Base-by-base conservation (phyloP, 2,113 vertebrate species). In the Tupaia chinensis region DNA sequence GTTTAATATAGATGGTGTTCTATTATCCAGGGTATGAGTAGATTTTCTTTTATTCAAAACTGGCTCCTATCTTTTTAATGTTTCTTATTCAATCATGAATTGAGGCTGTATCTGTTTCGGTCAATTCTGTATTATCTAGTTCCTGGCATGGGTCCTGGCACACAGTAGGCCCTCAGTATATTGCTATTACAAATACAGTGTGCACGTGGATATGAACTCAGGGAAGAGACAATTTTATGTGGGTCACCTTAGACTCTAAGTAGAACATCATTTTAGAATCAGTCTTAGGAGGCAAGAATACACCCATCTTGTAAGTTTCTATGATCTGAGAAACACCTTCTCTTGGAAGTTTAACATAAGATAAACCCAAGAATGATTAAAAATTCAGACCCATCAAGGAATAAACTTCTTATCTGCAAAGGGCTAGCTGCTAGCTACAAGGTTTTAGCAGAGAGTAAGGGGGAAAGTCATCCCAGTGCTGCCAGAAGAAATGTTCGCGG, bases 191-290 rank as follows among this genome's bases (percentile, higher is more conserved):
- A 94, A 84, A 74, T 20, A 56, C 32, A 25, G 54, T 70, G 8
- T 27, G 22, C 17, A 13, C 56, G 16, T 60, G 80, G 84, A 65
- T 60, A 19, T 60, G 80, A 87, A 65, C n/a, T 77, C 54, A 65
- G 82, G 54, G 61, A 9, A 84, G 25, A 93, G n/a, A 69, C 34
- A 13, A n/a, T n/a, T 77, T 94, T 77, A 94, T 84, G n/a, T 89
- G 87, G 63, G 4, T 87, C 1, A 77, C 44, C 9, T 96, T 65
- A 7, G n/a, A 88, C 23, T 78, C 87, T 80, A 83, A 94, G 58
- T 5, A 95, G 70, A 80, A 66, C 17, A 34, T 91, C 69, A 82
- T 32, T 89, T 89, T 86, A 53, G 61, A 94, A 20, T 25, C 58
- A 77, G 56, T 79, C 78, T 94, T 84, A 66, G 53, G 29, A 72